Conservation (phyloP, 2,888 invertebrate species). For the Hypselothyrea guttata region DNA sequence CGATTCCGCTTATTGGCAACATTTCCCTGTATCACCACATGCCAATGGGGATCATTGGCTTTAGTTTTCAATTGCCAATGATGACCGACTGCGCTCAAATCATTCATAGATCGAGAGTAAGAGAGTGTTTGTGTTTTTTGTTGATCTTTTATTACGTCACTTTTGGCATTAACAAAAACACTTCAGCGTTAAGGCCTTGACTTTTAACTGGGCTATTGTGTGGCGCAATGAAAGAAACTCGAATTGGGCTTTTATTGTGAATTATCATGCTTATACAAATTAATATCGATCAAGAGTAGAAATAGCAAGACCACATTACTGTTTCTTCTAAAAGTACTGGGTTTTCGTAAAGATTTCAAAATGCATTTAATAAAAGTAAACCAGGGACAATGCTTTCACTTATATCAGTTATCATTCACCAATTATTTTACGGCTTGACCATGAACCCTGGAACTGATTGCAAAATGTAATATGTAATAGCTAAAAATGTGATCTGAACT, state of each 20-base stretch:
- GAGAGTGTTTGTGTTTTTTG: conserved; percentile 27
- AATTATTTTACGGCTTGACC: too few relatives aligned
- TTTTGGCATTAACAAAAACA: conserved; percentile 34
- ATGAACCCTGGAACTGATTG: too few relatives aligned
- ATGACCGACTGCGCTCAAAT: conserved; percentile 18
- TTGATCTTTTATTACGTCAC: conserved; percentile 42
- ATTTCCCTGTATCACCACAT: conserved; percentile 2
- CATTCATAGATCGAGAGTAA: conserved; percentile 19
- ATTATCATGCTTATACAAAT: conserved; percentile 29
- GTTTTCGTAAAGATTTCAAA: too few relatives aligned
- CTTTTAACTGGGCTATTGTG: conserved; percentile 31
- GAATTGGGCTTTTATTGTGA: conserved; percentile 16
- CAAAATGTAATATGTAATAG: too few relatives aligned
- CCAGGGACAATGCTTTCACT: too few relatives aligned
- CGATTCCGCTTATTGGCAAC: conserved; percentile 16
- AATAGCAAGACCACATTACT: conserved; percentile 6
- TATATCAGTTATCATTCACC: too few relatives aligned
- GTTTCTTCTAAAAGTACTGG: too few relatives aligned
- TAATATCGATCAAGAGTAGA: conserved; percentile 23
- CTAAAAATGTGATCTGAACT: too few relatives aligned
- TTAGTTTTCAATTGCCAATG: conserved; percentile 13
- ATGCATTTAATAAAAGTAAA: too few relatives aligned
- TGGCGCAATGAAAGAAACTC: conserved; percentile 11
- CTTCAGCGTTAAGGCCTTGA: conserved; percentile 36
- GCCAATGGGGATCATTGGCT: conserved; percentile 13